These are phyloP conservation scores for Sinocyclocheilus anophthalmus DNA, from an alignment of 2,113 vertebrate species.

Conservation along the genomic window DNA sequence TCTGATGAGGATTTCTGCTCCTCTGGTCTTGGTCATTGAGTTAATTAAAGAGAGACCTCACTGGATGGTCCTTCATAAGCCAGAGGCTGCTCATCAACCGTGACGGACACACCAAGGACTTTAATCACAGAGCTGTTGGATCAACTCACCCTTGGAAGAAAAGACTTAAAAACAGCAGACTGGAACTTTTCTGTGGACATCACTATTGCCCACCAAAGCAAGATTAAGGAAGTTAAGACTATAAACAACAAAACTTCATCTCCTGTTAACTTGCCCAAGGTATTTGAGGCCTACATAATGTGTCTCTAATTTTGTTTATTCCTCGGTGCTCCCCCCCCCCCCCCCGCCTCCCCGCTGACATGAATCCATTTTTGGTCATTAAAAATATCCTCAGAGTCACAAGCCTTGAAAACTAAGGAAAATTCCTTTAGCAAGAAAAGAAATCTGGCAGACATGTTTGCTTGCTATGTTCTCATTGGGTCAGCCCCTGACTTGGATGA, in stretches of 20 bases:
- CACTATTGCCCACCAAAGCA: conserved; percentile 25
- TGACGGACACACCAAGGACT: conserved; percentile 53
- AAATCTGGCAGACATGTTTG: conserved; percentile 26
- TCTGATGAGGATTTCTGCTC: conserved; percentile 50
- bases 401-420: background rate
- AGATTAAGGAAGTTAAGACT: conserved; percentile 17
- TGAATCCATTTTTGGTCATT: background rate
- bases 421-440: conserved; percentile 21
- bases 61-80: conserved; percentile 51
- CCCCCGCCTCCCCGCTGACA: no score
- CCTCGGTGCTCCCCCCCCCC: no score
- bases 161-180: conserved; percentile 26
- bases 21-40: conserved; percentile 54
- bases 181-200: conserved; percentile 25
- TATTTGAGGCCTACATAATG: background rate
- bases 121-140: conserved; percentile 57
- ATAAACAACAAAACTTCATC: background rate
- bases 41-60: conserved; percentile 61
- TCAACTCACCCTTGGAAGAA: conserved; percentile 19
- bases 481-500: conserved; percentile 54
- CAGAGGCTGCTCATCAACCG: conserved; percentile 49
- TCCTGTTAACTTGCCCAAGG: background rate
- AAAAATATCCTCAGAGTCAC: background rate
- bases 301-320: background rate
- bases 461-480: conserved; percentile 48